These are phyloP conservation scores for Equus quagga DNA, from an alignment of 2,113 vertebrate genomes.

Conservation along the genomic window DNA sequence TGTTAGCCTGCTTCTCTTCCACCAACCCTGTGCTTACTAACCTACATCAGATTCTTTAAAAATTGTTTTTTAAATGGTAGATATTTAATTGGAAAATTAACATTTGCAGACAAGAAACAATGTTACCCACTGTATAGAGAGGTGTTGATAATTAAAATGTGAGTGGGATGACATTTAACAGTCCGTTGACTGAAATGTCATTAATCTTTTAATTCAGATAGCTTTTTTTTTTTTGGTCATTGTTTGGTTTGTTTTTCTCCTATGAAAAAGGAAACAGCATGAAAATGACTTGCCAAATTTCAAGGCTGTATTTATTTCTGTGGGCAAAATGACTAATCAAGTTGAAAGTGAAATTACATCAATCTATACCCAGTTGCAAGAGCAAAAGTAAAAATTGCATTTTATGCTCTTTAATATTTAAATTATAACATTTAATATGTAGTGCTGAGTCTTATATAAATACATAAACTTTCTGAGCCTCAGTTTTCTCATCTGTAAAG, in stretches of 20 bases:
- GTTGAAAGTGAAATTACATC: neutral
- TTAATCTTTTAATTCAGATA: constrained; percentile 2
- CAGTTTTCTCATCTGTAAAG: constrained; percentile 12
- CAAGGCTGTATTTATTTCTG: neutral
- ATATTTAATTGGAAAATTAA: constrained; percentile 59
- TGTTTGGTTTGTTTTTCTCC: neutral
- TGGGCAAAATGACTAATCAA: neutral
- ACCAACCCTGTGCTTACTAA: neutral
- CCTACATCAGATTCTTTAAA: constrained; percentile 4
- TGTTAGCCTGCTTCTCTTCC: neutral
- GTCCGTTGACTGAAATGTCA: neutral
- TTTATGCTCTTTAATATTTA: neutral
- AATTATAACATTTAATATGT: neutral
- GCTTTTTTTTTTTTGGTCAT: neutral
- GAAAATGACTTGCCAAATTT: neutral
- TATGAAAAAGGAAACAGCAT: constrained; percentile 7
- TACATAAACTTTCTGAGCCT: neutral
- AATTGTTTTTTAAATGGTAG: constrained; percentile 24
- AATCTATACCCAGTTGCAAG: neutral
- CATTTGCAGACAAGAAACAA: constrained; percentile 5
- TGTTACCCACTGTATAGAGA: neutral
- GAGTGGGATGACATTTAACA: neutral
- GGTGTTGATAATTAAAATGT: neutral
- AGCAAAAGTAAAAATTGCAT: constrained; percentile 8
- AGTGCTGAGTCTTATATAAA: neutral